Evolutionary conservation across 2,113 vertebrate genomes (phyloP).

Genomic region (Myiagra hebetior): DNA sequence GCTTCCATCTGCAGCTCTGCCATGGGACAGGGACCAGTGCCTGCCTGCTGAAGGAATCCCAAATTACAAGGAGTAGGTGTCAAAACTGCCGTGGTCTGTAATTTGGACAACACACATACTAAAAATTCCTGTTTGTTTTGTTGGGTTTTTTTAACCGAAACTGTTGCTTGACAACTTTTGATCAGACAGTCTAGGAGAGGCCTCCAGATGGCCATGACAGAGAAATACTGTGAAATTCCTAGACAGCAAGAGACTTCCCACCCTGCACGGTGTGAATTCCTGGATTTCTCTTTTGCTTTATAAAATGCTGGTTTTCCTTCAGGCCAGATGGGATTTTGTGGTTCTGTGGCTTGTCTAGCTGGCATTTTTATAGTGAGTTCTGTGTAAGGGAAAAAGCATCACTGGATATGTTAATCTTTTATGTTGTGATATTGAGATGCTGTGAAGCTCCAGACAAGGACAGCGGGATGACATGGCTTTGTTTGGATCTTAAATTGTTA

Average conservation of each 20-base stretch:
- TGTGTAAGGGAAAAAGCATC: neutral
- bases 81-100: neutral
- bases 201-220: neutral
- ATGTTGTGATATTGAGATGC: neutral
- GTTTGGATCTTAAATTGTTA: neutral
- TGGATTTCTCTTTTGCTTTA: neutral
- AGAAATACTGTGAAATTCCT: neutral
- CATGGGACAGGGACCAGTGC: conserved; percentile 48
- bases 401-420: neutral
- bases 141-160: neutral
- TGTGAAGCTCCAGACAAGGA: neutral
- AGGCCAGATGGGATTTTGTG: neutral
- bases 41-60: conserved; percentile 41
- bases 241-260: neutral
- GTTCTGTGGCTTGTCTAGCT: neutral
- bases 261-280: neutral
- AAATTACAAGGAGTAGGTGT: conserved; percentile 59
- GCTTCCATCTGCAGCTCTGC: conserved; percentile 40
- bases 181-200: neutral
- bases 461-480: neutral
- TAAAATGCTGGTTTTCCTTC: neutral
- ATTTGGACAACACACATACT: neutral
- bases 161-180: neutral
- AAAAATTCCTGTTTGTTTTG: neutral
- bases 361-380: neutral